These are phyloP conservation scores for Lepidurus arcticus DNA, from an alignment of 1,140 invertebrate species.

Conservation along the genomic window DNA sequence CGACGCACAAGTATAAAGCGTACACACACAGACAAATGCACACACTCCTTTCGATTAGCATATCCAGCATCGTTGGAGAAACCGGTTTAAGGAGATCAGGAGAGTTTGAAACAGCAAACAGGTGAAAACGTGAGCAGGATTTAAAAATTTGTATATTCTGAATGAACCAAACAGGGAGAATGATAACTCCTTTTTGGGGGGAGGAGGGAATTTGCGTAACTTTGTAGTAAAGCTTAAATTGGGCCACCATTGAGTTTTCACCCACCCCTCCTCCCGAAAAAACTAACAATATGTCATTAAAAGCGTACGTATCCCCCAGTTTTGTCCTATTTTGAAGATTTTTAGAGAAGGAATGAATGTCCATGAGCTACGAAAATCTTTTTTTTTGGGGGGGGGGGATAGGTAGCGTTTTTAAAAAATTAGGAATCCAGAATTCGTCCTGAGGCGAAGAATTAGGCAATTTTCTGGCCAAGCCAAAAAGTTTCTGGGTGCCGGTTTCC, in stretches of 20 bases:
- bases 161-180: background rate
- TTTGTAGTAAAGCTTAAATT: background rate
- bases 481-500: background rate
- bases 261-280: too few species aligned
- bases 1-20: background rate
- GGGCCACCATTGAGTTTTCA: background rate
- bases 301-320: background rate
- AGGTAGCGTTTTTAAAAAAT: background rate
- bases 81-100: background rate
- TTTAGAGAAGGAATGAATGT: background rate
- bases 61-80: background rate
- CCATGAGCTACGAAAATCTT: background rate
- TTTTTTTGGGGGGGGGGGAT: background rate
- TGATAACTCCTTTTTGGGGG: background rate
- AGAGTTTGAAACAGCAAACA: background rate
- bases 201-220: background rate
- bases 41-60: background rate
- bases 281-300: background rate
- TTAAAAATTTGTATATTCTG: background rate
- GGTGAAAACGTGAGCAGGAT: constrained; percentile 2
- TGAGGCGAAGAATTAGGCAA: background rate
- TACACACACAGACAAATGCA: background rate
- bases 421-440: background rate
- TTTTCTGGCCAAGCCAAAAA: background rate
- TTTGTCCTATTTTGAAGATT: background rate